These are phyloP conservation scores for Nebria ingens DNA, from an alignment of 1,140 invertebrate genomes.

Conservation along the genomic window DNA sequence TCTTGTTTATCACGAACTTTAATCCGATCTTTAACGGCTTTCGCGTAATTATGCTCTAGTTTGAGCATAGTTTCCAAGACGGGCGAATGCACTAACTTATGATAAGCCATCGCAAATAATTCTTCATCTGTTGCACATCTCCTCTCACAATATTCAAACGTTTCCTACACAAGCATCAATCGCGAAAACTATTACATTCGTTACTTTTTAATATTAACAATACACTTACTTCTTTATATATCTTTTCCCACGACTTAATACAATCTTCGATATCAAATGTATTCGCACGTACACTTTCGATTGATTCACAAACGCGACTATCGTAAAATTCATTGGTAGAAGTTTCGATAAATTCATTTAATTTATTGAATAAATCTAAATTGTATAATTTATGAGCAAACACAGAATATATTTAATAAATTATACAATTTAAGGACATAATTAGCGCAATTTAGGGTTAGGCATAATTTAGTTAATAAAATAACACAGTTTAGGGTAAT, in stretches of 20 bases:
- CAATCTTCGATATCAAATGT: constrained; percentile 53
- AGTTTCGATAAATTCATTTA: constrained; percentile 35
- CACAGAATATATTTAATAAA: constrained; percentile 6
- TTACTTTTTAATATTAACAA: not conserved
- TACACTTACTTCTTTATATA: constrained; percentile 50
- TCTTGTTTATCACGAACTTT: constrained; percentile 46
- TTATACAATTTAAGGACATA: not conserved
- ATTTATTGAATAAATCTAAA: constrained; percentile 30
- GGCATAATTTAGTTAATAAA: too few relatives aligned
- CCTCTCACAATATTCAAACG: constrained; percentile 52
- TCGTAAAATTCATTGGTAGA: constrained; percentile 43
- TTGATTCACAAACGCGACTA: constrained; percentile 35
- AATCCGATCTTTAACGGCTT: constrained; percentile 55
- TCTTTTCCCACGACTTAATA: constrained; percentile 55
- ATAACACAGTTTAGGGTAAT: too few relatives aligned
- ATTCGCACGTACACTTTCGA: constrained; percentile 40
- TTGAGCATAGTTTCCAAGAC: constrained; percentile 69
- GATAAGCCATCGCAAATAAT: constrained; percentile 73
- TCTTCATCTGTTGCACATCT: constrained; percentile 65
- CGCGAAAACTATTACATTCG: constrained; percentile 1
- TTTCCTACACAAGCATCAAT: constrained; percentile 48
- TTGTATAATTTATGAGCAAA: constrained; percentile 20
- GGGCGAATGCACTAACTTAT: constrained; percentile 67
- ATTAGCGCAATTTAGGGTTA: too few relatives aligned
- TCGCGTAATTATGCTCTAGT: constrained; percentile 66